Base-by-base conservation (phyloP, 2,113 vertebrate genomes). In the Porphyrio hochstetteri region DNA sequence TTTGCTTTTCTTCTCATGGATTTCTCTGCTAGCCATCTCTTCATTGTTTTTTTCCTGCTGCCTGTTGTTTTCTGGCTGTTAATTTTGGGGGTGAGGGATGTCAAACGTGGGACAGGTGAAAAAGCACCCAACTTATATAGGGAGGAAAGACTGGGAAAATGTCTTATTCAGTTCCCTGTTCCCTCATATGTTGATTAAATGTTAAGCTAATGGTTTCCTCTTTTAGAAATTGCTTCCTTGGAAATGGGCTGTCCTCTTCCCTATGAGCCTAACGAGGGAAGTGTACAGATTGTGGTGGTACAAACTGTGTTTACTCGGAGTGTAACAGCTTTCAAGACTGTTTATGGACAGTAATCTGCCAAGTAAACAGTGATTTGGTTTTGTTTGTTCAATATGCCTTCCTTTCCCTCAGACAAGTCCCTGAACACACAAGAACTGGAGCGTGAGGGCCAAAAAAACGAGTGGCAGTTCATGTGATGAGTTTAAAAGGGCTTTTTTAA, bases 161-260 rank as follows among this genome's bases (percentile, higher is more conserved):
- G 21, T 46, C 13, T 64, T 42, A 18, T 65, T 85, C n/a, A 12
- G 60, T 82, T 86, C 28, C 25, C 35, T 61, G 14, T 92, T 89
- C 38, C 48, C 84, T 87, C 86, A 11, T 74, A 13, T 12, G 27
- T 81, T 4, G 38, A 92, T 76, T 68, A 75, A 88, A 81, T 78
- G 68, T 53, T 38, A 75, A 71, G 70, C 63, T 83, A 88, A 68
- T 86, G 40, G 40, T 90, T 88, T 94, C 36, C 64, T 59, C 69
- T 60, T 65, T 16, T 16, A 76, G 82, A 82, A 95, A 82, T 78
- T 46, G 60, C 70, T 93, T 91, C 75, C 81, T 87, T 91, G 85
- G 57, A 85, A 82, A n/a, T 36, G 40, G 36, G n/a, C 67, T 10
- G 4, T 90, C 40, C 33, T 87, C 27, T 19, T 72, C 64, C 48